Evolutionary conservation across 2,888 invertebrate genomes (phyloP), one percentile per base, ranked within the genome.

Genomic region (Drosophila borealis): DNA sequence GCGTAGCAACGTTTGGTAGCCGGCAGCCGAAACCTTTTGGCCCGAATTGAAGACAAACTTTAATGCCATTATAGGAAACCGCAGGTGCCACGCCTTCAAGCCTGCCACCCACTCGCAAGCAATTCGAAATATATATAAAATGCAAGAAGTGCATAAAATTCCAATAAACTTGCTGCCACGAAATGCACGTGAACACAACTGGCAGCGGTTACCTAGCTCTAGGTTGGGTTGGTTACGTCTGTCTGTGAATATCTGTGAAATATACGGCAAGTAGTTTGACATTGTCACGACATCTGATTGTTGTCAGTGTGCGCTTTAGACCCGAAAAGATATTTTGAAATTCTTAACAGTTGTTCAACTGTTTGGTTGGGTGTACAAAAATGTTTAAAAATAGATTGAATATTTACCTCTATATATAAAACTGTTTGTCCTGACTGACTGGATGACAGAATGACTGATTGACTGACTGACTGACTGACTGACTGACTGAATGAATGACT

Each of bases 91-190:
- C 70, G 41, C 33, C 21, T 36, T 37, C 36, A 39, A 17, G 29
- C 45, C 11, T n/a, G n/a, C 21, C 33, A 11, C 33, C 33, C 29
- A 11, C 25, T 17, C 19, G 11, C 44, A 48, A n/a, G 50, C 34
- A 34, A 37, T 41, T 48, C 54, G 34, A 36, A 49, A 57, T 42
- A 57, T 42, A 61, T 51, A 54, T 53, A 57, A 60, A 68, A 62
- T 59, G 74, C 69, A 69, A 48, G 51, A 42, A 74, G 50, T 69
- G 69, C 69, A 74, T 55, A 51, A 48, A 73, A 63, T 74, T 74
- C 63, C 62, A 74, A 59, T 69, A 63, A 74, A 63, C 54, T 68
- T 42, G 39, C 36, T 34, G 14, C n/a, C 5, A 54, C 25, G 25
- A 45, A 42, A 42, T 36, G 41, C 67, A 72, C 46, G 67, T 41